Conservation (phyloP, 1,140 invertebrate species). For the Odontomachus brunneus region DNA sequence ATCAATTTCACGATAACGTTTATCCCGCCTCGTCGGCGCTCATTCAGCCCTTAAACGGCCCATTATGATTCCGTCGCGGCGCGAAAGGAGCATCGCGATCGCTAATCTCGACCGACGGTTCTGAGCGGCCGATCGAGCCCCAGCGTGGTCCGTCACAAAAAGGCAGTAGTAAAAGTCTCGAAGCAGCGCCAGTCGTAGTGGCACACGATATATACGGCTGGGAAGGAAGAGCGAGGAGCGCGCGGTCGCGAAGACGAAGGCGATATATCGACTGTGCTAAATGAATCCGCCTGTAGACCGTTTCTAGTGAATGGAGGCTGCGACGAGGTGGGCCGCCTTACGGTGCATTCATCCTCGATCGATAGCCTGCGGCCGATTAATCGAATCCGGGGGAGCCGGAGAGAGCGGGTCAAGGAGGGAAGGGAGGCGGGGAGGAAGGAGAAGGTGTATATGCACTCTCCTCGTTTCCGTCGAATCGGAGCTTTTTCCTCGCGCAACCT, state of each 20-base stretch:
- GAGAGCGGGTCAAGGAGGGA: no score
- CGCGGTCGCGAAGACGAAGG: background rate
- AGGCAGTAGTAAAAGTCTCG: conserved; percentile 71
- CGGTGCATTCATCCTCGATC: conserved; percentile 70
- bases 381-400: conserved; percentile 61
- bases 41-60: background rate
- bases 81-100: conserved; percentile 33
- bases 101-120: conserved; percentile 40
- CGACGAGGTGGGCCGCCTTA: conserved; percentile 61
- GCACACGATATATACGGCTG: conserved; percentile 52
- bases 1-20: conserved; percentile 10
- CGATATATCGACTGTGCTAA: conserved; percentile 28
- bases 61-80: background rate
- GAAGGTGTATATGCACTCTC: conserved; percentile 38
- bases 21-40: background rate
- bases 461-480: conserved; percentile 67
- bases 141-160: conserved; percentile 55
- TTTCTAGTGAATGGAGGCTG: conserved; percentile 70
- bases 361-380: conserved; percentile 70
- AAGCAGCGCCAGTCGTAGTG: conserved; percentile 71
- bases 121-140: background rate
- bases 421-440: no score
- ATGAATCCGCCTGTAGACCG: conserved; percentile 64
- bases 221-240: background rate
- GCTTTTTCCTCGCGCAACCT: conserved; percentile 67